phyloP scores from a whole-genome alignment of 2,113 vertebrate species.

The Gymnocephalus cernua region DNA sequence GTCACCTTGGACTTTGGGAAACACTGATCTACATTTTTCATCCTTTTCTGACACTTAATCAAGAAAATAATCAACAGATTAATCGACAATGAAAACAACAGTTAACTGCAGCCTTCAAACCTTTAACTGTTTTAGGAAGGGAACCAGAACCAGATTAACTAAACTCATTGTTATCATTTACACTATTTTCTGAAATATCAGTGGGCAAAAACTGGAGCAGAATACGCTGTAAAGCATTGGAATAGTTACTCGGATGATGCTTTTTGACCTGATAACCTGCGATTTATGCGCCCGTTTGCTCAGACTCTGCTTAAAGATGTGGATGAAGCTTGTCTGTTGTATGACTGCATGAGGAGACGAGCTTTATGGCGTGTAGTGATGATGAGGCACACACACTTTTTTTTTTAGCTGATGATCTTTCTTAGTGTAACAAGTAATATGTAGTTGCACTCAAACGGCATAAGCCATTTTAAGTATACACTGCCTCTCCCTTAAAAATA shows the following conservation, averaged over 20 bases:
- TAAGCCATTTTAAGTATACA: constrained; percentile 41
- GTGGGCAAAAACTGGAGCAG: background rate
- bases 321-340: background rate
- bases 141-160: background rate
- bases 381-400: constrained; percentile 21
- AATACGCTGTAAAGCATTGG: background rate
- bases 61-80: no score
- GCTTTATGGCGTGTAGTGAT: constrained; percentile 20
- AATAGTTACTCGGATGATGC: background rate
- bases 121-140: background rate
- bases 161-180: background rate
- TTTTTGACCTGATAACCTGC: background rate
- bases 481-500: background rate
- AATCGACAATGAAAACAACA: no score
- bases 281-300: constrained; percentile 8
- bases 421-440: constrained; percentile 25
- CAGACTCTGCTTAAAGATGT: background rate
- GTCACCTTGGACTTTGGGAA: no score
- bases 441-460: constrained; percentile 5
- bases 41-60: no score
- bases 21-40: no score
- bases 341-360: constrained; percentile 27
- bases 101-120: background rate
- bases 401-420: constrained; percentile 1
- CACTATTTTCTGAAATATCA: background rate